Evolutionary conservation across 2,797 vertebrate genomes (phyloP).

Genomic region (Thalassophryne amazonica): DNA sequence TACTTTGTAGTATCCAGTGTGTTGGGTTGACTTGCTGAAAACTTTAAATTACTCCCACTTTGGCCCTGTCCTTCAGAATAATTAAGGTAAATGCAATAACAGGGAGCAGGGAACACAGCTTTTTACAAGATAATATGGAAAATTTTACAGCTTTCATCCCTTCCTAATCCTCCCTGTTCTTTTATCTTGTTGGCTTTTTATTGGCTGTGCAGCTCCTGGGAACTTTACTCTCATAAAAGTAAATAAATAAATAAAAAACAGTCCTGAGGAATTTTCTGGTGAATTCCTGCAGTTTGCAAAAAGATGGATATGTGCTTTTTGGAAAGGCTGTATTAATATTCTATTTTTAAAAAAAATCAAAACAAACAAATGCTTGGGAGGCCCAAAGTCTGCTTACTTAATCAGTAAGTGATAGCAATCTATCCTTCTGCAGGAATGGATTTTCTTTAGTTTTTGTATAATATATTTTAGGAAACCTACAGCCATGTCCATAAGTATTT

Average conservation of each 20-base stretch:
- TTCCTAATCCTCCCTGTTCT: constrained; percentile 79
- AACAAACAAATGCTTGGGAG: constrained; percentile 28
- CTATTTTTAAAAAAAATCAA: constrained; percentile 42
- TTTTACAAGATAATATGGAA: constrained; percentile 85
- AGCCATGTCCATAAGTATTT: no score
- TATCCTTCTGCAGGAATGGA: no score
- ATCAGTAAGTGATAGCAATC: no score
- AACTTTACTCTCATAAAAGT: constrained; percentile 82
- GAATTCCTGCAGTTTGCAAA: constrained; percentile 75
- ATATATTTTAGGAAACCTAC: no score
- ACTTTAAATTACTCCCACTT: constrained; percentile 58
- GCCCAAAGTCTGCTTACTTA: not conserved
- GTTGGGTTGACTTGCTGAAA: constrained; percentile 40
- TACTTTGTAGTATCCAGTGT: constrained; percentile 23
- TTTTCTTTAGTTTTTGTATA: no score
- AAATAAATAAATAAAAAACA: constrained; percentile 86
- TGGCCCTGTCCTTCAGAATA: constrained; percentile 65
- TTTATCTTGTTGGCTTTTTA: constrained; percentile 86
- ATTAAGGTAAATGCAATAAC: constrained; percentile 74
- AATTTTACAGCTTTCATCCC: constrained; percentile 82
- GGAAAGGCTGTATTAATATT: constrained; percentile 46
- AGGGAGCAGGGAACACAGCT: constrained; percentile 71
- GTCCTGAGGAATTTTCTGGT: constrained; percentile 80
- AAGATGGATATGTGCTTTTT: constrained; percentile 62
- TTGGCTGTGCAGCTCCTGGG: constrained; percentile 82